Conservation (phyloP, 2,113 vertebrate genomes). For the Pseudorectes ferrugineus region DNA sequence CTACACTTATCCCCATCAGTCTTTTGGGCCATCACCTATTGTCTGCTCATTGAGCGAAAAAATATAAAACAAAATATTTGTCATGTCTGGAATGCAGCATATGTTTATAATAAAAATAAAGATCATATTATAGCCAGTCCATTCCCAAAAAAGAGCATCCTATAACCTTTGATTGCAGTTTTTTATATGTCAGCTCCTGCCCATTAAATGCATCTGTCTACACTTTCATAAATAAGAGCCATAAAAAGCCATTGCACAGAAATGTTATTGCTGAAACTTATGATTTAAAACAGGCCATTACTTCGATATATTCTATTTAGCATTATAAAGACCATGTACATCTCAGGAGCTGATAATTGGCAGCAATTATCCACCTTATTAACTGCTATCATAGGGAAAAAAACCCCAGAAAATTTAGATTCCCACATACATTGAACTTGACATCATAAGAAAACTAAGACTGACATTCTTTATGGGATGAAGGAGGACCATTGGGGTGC, state of each 20-base stretch:
- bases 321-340: background rate
- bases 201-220: background rate
- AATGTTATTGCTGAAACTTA: background rate
- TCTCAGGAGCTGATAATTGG: background rate
- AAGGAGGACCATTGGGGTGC: background rate
- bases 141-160: background rate
- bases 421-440: fast-evolving
- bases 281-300: background rate
- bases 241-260: background rate
- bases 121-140: background rate
- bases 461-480: background rate
- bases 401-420: background rate
- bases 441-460: background rate
- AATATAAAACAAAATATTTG: background rate
- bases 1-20: background rate
- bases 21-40: background rate
- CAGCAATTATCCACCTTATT: background rate
- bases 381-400: background rate
- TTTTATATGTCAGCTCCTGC: background rate
- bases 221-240: background rate
- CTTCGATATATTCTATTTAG: background rate
- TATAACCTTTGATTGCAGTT: background rate
- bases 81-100: background rate
- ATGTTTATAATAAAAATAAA: background rate
- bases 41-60: background rate